These are phyloP conservation scores for Onychomys arenicola DNA, from an alignment of 2,797 vertebrate genomes.

Conservation along the genomic window DNA sequence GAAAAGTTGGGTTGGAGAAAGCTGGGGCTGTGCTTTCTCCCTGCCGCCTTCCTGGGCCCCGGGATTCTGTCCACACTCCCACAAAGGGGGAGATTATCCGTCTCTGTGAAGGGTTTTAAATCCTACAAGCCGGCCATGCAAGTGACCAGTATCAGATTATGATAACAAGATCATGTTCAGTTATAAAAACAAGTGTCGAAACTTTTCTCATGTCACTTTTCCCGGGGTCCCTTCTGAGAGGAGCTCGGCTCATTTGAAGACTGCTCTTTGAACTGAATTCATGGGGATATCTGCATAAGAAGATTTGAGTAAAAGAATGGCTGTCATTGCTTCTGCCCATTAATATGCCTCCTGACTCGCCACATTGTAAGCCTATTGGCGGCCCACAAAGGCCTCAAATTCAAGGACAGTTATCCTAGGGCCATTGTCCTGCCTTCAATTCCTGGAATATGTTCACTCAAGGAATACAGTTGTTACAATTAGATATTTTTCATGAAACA, in stretches of 20 bases:
- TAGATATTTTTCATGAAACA: conserved; percentile 95
- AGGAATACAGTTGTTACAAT: conserved; percentile 99
- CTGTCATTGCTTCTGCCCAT: conserved; percentile 96
- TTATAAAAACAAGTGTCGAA: conserved; percentile 98
- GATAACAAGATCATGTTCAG: conserved; percentile 99
- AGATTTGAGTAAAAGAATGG: conserved; percentile 98
- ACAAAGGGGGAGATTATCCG: conserved; percentile 98
- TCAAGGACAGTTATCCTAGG: conserved; percentile 98
- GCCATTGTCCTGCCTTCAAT: conserved; percentile 97
- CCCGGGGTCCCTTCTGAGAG: conserved; percentile 91
- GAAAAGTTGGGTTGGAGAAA: conserved; percentile 93
- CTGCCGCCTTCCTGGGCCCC: conserved; percentile 91
- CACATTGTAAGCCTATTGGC: conserved; percentile 99
- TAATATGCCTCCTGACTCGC: conserved; percentile 99
- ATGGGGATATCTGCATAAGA: conserved; percentile 99
- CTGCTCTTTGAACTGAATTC: conserved; percentile 99
- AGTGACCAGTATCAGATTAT: conserved; percentile 96
- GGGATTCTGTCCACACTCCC: conserved; percentile 95
- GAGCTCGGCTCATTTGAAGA: conserved; percentile 93
- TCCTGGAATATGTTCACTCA: conserved; percentile 92
- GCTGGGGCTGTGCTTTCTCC: conserved; percentile 93
- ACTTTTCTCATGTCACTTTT: conserved; percentile 99
- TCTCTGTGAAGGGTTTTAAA: conserved; percentile 93
- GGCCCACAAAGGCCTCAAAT: conserved; percentile 96
- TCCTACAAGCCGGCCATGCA: conserved; percentile 94